Evolutionary conservation across 2,797 vertebrate genomes (phyloP).

Genomic region (Gallinago stenura): DNA sequence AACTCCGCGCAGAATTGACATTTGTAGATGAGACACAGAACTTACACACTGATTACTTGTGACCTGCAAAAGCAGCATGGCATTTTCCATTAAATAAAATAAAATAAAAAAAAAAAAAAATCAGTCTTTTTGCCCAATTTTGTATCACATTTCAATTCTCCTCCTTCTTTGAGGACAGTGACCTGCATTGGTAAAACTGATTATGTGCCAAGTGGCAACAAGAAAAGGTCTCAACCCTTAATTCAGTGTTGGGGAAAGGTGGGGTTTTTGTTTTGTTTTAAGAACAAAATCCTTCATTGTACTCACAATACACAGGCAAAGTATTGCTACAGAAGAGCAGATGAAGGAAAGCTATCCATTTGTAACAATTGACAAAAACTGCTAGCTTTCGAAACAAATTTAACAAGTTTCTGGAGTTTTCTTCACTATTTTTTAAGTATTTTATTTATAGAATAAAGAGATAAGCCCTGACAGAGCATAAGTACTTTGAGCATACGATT

Average conservation of each 20-base stretch:
- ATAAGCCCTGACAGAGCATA: not conserved
- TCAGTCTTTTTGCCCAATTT: not conserved
- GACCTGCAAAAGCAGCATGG: not conserved
- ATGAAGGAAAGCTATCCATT: not conserved
- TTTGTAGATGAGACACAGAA: not conserved
- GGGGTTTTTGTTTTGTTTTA: not conserved
- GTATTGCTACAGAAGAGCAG: not conserved
- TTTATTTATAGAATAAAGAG: not conserved
- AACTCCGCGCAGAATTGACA: not conserved
- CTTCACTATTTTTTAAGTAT: not conserved
- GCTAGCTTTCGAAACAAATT: not conserved
- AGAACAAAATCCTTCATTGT: not conserved
- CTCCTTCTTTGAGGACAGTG: accelerated
- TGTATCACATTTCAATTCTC: not conserved
- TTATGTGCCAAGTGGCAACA: not conserved
- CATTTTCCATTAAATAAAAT: not conserved
- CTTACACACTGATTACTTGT: not conserved
- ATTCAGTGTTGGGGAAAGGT: not conserved
- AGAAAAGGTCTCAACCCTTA: not conserved
- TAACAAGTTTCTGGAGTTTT: not conserved
- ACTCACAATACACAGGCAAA: not conserved
- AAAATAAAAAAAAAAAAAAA: too few relatives aligned
- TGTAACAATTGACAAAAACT: not conserved
- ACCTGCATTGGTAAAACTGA: not conserved
- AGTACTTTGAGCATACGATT: not conserved